Base-by-base conservation (phyloP, 2,113 vertebrate species). In the Petaurus breviceps region DNA sequence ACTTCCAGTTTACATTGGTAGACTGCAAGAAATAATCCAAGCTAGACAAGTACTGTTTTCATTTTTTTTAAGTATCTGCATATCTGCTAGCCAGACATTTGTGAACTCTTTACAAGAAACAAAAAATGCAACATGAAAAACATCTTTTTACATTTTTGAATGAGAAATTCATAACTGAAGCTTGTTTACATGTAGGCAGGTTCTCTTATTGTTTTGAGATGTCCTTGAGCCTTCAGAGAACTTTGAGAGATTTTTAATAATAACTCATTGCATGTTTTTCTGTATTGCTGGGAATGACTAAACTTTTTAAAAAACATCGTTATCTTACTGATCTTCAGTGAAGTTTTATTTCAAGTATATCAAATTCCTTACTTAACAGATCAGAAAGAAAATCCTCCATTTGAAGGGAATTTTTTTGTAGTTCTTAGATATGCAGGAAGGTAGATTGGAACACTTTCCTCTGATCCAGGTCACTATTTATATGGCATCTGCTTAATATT, bases 261-360 rank as follows among this genome's bases (percentile, higher is more conserved):
- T 50, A 90, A 84, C 7, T 31, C 8, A 19, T 51, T 51, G 90
- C 23, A 7, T 31, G 8, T 92, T 95, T 94, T 92, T 52, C 25
- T 90, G 31, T 90, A 46, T 49, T 43, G 11, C 37, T 94, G 37
- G 50, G 16, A 95, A 96, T 92, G 90, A 92, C 53, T 52, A 77
- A 31, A 43, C 37, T 84, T 61, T 68, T 31, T 1, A 28, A 61
- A 95, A 46, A 31, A 31, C 94, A 43, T 46, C 61, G 37, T 57
- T 12, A 8, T 61, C 94, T 93, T 46, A 10, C 50, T 5, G 90
- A 0, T 93, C 37, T 93, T 90, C n/a, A 55, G 90, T 89, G 92
- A 22, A 14, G 47, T 84, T 94, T 92, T 49, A 54, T 37, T 89
- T 93, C 91, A 93, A 50, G 23, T 89, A 1, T 55, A 0, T 57